Conservation (phyloP, 1,140 invertebrate genomes). For the Leptopilina boulardi region DNA sequence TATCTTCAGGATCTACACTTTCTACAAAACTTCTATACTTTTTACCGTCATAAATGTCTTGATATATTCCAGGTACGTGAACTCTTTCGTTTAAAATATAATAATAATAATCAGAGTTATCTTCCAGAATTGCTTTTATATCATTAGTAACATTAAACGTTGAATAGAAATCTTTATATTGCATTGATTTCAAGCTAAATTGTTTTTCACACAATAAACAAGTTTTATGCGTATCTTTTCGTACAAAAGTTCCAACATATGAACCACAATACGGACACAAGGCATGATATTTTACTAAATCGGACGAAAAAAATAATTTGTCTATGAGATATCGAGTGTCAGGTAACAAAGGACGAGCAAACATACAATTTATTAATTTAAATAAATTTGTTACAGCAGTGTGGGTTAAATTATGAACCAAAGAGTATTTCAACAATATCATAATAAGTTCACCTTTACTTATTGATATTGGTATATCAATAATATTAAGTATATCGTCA, state of each 20-base stretch:
- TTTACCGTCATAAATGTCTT: slow-evolving; percentile 38
- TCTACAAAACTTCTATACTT: slow-evolving; percentile 30
- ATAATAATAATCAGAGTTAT: slow-evolving; percentile 37
- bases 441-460: slow-evolving; percentile 33
- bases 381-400: slow-evolving; percentile 36
- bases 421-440: slow-evolving; percentile 18
- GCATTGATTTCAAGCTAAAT: slow-evolving; percentile 34
- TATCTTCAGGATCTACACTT: slow-evolving; percentile 30
- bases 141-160: slow-evolving; percentile 33
- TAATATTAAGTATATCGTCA: background rate
- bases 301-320: slow-evolving; percentile 40
- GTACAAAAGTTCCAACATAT: slow-evolving; percentile 33
- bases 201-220: background rate
- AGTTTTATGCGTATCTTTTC: background rate
- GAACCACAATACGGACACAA: slow-evolving; percentile 34
- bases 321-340: slow-evolving; percentile 19
- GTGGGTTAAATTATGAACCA: slow-evolving; percentile 21
- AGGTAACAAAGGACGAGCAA: slow-evolving; percentile 22
- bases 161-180: slow-evolving; percentile 36
- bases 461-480: slow-evolving; percentile 2
- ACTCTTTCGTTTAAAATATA: slow-evolving; percentile 21
- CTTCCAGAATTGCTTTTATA: slow-evolving; percentile 35
- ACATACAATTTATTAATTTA: slow-evolving; percentile 36
- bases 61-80: background rate
- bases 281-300: slow-evolving; percentile 38